Base-by-base conservation (phyloP, 2,888 invertebrate genomes). In the Actias luna region DNA sequence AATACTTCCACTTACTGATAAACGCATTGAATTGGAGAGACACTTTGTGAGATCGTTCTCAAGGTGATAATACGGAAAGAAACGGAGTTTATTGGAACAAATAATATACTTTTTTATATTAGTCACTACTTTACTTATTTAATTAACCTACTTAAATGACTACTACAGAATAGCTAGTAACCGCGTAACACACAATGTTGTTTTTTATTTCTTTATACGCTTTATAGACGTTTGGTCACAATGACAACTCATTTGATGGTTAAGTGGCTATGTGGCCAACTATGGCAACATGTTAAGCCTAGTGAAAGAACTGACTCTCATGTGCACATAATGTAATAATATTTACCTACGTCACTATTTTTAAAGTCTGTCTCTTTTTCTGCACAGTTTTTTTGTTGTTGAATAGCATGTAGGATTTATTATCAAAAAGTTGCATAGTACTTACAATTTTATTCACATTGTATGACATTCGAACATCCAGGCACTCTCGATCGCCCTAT, bases 11-110 rank as follows among this genome's bases (percentile, higher is more conserved):
- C 57, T 57, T 57, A 25, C 61, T 36, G 58, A 62, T 42, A 62
- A 59, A 63, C 59, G 59, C 59, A 55, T 18, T 33, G 46, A 29
- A 59, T 58, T 62, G 57, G 33, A 62, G 14, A 46, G 61, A 62
- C 61, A 42, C 25, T 42, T 42, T 42, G 58, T 62, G 42, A 62
- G 42, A 62, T 57, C 61, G 16, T 55, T 55, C 58, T 62, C 61
- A 58, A 58, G 57, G 61, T 61, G 57, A 55, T 22, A 58, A 62
- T 14, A n/a, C 2, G 39, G 14, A 42, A 42, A 42, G 39, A n/a
- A 42, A 42, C 8, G 14, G 5, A 42, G 39, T 42, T 16, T 7
- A 33, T 33, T 7, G 33, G 33, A 5, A 33, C 33, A 33, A 33
- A 33, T 33, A 33, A n/a, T 16, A 29, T 46, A 46, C 31, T 46